Conservation (phyloP, 2,888 invertebrate species). For the Protonemura montana region DNA sequence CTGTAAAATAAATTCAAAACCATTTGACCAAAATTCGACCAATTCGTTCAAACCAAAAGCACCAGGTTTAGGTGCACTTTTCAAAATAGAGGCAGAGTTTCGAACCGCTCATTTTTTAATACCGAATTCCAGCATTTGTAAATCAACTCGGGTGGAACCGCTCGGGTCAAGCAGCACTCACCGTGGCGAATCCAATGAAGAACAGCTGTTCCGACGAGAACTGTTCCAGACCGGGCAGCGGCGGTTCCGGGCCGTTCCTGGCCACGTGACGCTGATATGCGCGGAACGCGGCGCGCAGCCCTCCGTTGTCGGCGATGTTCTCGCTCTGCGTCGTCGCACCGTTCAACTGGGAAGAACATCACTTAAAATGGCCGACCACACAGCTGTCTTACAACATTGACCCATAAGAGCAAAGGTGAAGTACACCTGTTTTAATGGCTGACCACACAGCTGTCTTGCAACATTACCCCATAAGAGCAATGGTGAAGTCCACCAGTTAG, state of each 20-base stretch:
- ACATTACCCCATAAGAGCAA: no score
- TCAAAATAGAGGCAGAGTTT: not conserved
- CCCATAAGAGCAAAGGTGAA: no score
- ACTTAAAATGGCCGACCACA: no score
- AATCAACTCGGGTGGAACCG: not conserved
- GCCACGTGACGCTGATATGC: conserved; percentile 67
- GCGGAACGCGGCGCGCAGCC: conserved; percentile 78
- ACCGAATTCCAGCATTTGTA: not conserved
- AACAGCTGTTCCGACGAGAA: conserved; percentile 80
- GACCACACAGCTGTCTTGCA: no score
- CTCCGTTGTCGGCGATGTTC: conserved; percentile 92
- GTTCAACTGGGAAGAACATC: conserved; percentile 67
- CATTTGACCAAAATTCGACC: no score
- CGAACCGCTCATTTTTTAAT: no score
- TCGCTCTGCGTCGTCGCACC: conserved; percentile 83
- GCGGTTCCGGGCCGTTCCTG: conserved; percentile 60
- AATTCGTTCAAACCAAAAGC: no score
- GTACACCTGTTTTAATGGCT: no score
- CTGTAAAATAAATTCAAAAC: no score
- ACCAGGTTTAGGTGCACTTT: no score
- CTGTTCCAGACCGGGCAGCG: conserved; percentile 72
- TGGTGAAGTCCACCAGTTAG: no score
- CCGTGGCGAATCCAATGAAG: conserved; percentile 82
- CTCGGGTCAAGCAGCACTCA: conserved; percentile 54
- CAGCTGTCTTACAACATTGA: no score